Evolutionary conservation across 2,888 invertebrate genomes (phyloP), one percentile per base, ranked within the genome.

Genomic region (Globia sparganii): DNA sequence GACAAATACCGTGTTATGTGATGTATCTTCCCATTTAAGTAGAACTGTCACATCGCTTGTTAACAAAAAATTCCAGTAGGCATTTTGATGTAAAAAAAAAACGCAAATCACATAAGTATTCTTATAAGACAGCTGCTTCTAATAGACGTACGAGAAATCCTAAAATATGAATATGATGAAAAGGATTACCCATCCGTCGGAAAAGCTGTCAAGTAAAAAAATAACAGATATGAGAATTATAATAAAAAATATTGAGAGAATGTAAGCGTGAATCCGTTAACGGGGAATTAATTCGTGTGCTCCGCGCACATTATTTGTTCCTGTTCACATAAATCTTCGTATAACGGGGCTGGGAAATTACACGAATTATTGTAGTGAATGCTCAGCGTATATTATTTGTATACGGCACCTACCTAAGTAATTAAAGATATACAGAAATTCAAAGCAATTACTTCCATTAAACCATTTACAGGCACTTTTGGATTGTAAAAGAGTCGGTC

Each of bases 231-330:
- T 66, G 81, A 79, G 81, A 81, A 78, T 78, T 80, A 75, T 78
- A 81, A 84, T 37, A 81, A 85, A 82, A 85, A 87, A 84, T 77
- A 88, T 77, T 56, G 75, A 74, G 80, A 80, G 74, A 81, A 87
- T 79, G 71, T 66, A 77, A 83, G 72, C 87, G 87, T 79, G 80
- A 87, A 88, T 87, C 78, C 85, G 88, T 85, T 85, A 77, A 85
- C 81, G 74, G 75, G 72, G 77, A 85, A 88, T 85, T 88, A 87
- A 87, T 81, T 87, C 83, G 72, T 82, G 78, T 81, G 72, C 79
- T 76, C 72, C 25, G 79, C 67, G 74, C 78, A 88, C 79, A 80
- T 87, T 81, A 87, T 87, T 85, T 88, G 87, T 88, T 87, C 80
- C 79, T 72, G 81, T 79, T 85, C 83, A 77, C 83, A 88, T 87